Evolutionary conservation across 2,797 vertebrate species (phyloP).

Genomic region (Eidolon dupreanum): DNA sequence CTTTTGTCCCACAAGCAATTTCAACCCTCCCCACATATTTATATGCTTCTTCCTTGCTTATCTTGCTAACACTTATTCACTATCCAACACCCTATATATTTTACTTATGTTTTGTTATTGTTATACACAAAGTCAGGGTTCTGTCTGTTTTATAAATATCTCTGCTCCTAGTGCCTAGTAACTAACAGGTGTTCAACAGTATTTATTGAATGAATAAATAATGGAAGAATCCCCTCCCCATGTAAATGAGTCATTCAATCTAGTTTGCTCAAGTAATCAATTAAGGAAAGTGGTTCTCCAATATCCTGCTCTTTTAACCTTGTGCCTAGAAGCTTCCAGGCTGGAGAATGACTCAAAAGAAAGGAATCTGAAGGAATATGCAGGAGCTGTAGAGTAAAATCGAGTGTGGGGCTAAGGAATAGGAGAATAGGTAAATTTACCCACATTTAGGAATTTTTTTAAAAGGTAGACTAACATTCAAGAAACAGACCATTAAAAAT

Average conservation of each 20-base stretch:
- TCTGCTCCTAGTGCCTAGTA: not conserved
- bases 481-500: not conserved
- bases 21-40: not conserved
- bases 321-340: not conserved
- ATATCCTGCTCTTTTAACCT: not conserved
- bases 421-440: not conserved
- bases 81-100: not conserved
- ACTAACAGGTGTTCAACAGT: not conserved
- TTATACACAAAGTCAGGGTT: not conserved
- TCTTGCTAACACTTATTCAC: not conserved
- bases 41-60: not conserved
- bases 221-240: not conserved
- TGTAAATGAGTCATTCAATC: not conserved
- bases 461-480: not conserved
- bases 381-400: not conserved
- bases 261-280: not conserved
- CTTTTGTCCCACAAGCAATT: not conserved
- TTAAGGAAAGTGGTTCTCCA: not conserved
- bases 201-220: not conserved
- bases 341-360: not conserved
- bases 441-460: not conserved
- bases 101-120: not conserved
- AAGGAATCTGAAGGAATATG: not conserved
- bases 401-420: not conserved
- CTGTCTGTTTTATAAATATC: not conserved